Evolutionary conservation across 2,888 invertebrate genomes (phyloP).

Genomic region (Stegana nigrithorax): DNA sequence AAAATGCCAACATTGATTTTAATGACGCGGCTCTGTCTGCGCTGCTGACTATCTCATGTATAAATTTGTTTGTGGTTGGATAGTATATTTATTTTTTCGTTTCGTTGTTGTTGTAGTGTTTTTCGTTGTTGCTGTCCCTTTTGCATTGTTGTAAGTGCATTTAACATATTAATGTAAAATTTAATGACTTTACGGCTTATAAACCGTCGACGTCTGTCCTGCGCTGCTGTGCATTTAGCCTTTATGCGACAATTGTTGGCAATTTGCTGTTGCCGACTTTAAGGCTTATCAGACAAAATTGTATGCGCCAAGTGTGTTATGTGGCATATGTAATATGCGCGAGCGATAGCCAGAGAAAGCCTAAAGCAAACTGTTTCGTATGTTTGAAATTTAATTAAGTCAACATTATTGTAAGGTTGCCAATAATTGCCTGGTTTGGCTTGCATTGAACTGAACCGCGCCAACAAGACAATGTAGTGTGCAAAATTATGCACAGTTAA

Average conservation of each 20-base stretch:
- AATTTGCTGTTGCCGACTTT: background rate
- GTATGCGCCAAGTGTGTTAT: too few relatives aligned
- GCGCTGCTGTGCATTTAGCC: background rate
- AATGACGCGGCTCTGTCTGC: conserved; percentile 26
- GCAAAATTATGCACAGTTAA: too few relatives aligned
- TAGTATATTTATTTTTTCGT: too few relatives aligned
- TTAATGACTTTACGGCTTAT: conserved; percentile 14
- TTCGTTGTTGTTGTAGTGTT: background rate
- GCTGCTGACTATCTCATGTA: conserved; percentile 29
- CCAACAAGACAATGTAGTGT: too few relatives aligned
- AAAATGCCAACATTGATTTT: background rate
- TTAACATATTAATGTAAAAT: conserved; percentile 8
- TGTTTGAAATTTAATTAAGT: too few relatives aligned
- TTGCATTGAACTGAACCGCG: too few relatives aligned
- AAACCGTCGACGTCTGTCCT: background rate
- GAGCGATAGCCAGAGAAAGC: too few relatives aligned
- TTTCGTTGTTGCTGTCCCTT: background rate
- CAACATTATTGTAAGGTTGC: too few relatives aligned
- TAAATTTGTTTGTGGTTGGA: background rate
- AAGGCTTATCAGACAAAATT: too few relatives aligned
- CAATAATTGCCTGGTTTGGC: too few relatives aligned
- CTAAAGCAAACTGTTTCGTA: too few relatives aligned
- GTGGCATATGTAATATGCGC: too few relatives aligned
- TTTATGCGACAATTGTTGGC: background rate
- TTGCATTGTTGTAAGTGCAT: background rate